A percentile compares a stretch with the other conserved stretches of the same genome.
Conservation (phyloP, 2,797 vertebrate genomes). For the Dendrocincla tyrannina region DNA sequence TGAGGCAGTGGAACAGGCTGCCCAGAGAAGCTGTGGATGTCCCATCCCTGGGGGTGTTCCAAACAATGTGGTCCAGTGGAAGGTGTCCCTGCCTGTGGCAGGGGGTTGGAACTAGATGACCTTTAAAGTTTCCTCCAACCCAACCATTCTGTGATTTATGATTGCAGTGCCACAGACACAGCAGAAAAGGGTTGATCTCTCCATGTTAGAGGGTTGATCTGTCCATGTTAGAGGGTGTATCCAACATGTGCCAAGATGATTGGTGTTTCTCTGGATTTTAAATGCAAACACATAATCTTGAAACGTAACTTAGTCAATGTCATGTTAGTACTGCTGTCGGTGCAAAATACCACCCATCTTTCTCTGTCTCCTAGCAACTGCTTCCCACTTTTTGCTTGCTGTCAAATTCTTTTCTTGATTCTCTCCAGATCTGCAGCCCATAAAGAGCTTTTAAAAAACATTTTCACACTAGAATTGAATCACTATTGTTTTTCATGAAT, state of each 20-base stretch:
- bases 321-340: neutral
- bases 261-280: neutral
- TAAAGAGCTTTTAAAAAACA: slow-evolving; percentile 10
- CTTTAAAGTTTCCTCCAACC: neutral
- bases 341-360: slow-evolving; percentile 2
- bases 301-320: neutral
- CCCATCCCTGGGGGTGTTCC: neutral
- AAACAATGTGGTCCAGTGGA: neutral
- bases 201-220: neutral
- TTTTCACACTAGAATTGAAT: neutral
- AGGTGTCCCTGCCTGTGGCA: accelerated
- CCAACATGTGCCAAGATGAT: neutral
- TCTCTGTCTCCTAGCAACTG: slow-evolving; percentile 41
- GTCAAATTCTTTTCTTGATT: slow-evolving; percentile 39
- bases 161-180: neutral
- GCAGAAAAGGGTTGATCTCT: neutral
- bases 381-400: slow-evolving; percentile 35
- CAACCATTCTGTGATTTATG: neutral
- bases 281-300: neutral
- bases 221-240: neutral
- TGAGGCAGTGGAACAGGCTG: neutral
- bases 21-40: neutral
- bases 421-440: neutral
- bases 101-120: neutral
- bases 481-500: neutral